Base-by-base conservation (phyloP, 2,113 vertebrate species). In the Gallinago media region DNA sequence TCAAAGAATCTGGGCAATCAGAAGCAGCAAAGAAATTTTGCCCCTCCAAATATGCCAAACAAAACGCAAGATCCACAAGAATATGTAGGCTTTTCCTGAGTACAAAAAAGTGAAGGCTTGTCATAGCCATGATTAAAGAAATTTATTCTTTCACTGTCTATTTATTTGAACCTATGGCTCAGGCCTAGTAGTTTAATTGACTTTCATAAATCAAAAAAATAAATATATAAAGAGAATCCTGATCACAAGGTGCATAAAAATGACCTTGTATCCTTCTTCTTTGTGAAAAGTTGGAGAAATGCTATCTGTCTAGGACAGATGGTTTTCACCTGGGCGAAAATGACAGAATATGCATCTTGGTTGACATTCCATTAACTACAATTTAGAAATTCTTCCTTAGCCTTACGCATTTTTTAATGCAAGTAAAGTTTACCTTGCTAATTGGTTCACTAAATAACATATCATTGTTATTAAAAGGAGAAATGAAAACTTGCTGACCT, bases 361-460 rank as follows among this genome's bases (percentile, higher is more conserved):
- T 67, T 97, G 96, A 97, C 94, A 96, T 97, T 96, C 80, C 96
- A 97, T 97, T 98, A 98, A 94, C 92, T 88, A 89, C 89, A 95
- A 93, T 96, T 97, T 94, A 93, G 85, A 85, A 95, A 92, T 76
- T 88, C 84, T 88, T 96, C 73, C 86, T 91, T 73, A 87, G 73
- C 74, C 40, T 85, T 84, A 71, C 0, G 1, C 59, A 55, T 86
- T 88, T 89, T 94, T 81, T 61, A 92, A 85, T 36, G 23, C 67
- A 65, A 96, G 87, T 87, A 90, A 97, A 96, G 90, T 96, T 96
- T 94, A 94, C 93, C 89, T 96, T 97, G 83, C 71, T 96, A 96
- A 95, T 97, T 96, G 90, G 66, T 80, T 96, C 92, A 82, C 78
- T 95, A 96, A 96, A 91, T 95, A 96, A 91, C 94, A 93, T 73